Percentiles rank a stretch among this genome's conserved stretches.
Conservation (phyloP, 2,113 vertebrate genomes). For the Onychostruthus taczanowskii region DNA sequence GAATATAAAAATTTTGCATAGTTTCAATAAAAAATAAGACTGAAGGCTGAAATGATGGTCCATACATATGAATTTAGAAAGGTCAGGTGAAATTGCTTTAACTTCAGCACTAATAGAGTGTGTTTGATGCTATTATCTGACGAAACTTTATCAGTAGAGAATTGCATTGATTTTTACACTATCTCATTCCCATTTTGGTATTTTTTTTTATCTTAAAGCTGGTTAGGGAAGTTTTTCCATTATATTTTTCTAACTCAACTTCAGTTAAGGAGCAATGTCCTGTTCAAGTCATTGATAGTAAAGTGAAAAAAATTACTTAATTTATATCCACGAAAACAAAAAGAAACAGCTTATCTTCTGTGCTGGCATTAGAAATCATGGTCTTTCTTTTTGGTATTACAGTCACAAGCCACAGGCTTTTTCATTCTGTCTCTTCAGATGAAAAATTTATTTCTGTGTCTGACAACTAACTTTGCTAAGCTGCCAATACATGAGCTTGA, state of each 20-base stretch:
- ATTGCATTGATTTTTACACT: neutral
- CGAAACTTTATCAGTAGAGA: neutral
- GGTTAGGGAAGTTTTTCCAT: neutral
- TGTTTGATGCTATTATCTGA: neutral
- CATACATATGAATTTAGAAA: neutral
- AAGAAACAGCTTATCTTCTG: neutral
- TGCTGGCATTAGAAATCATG: neutral
- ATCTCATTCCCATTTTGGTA: neutral
- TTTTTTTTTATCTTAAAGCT: neutral
- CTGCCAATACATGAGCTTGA: neutral
- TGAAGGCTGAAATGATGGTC: neutral
- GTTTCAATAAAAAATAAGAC: neutral
- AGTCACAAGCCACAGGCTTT: neutral
- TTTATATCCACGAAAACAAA: neutral
- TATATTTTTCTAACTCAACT: neutral
- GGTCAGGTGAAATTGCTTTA: neutral
- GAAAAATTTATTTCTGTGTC: neutral
- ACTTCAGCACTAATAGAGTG: neutral
- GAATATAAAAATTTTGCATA: neutral
- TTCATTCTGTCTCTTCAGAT: neutral
- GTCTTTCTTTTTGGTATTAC: neutral
- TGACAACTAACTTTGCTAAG: neutral
- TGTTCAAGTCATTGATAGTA: neutral
- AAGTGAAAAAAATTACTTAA: neutral
- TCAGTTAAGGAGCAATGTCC: neutral